phyloP scores from a whole-genome alignment of 2,113 vertebrate genomes.

The Isurus oxyrinchus region DNA sequence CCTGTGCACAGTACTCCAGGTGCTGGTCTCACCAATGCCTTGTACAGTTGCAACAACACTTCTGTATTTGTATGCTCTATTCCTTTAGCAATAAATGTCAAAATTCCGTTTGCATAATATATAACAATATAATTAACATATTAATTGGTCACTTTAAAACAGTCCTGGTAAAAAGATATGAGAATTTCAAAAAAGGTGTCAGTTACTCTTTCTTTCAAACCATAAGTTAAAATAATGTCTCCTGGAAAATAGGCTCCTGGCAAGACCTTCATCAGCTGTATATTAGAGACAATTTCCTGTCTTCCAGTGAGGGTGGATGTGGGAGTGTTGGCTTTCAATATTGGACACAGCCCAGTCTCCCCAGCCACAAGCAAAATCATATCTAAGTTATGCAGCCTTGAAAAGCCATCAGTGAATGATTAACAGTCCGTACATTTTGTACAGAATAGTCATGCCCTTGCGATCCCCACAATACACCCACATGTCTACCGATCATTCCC shows the following conservation, averaged over 20 bases:
- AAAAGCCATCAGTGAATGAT: conserved; percentile 15
- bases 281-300: too few species aligned
- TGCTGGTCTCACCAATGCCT: too few species aligned
- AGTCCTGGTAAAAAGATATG: not conserved
- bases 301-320: not conserved
- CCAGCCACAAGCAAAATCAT: not conserved
- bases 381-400: not conserved
- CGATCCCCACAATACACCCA: not conserved
- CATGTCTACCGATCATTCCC: not conserved
- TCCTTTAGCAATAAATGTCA: too few species aligned
- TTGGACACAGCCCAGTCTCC: not conserved
- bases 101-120: too few species aligned
- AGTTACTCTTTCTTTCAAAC: not conserved
- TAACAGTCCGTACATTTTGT: not conserved
- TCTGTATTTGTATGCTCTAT: too few species aligned
- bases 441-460: not conserved
- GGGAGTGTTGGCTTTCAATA: not conserved
- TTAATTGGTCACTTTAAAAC: not conserved
- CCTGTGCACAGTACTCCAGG: too few species aligned
- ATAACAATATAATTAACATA: not conserved
- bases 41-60: too few species aligned
- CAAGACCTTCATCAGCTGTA: not conserved
- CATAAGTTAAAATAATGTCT: not conserved
- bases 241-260: not conserved
- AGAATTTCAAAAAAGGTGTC: not conserved